A percentile compares a stretch with the other conserved stretches of the same genome.
Conservation (phyloP, 2,888 invertebrate species). For the Cerceris rybyensis region DNA sequence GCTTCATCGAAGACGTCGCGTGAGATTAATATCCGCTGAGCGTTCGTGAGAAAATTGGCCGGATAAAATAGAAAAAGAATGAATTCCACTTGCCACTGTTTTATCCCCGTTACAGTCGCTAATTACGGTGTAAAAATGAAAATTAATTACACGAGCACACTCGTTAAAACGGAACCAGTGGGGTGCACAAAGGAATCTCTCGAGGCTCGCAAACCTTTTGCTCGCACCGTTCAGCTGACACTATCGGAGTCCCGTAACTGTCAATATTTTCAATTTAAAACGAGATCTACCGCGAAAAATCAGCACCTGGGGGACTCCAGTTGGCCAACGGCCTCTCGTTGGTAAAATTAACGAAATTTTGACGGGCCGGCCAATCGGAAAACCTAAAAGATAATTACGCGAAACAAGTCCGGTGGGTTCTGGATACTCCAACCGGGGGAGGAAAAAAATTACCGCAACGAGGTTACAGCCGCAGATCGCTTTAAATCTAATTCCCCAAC, state of each 20-base stretch:
- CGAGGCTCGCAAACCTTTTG: conserved; percentile 13
- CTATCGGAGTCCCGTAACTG: conserved; percentile 5
- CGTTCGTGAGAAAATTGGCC: background rate
- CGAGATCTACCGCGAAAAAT: conserved; percentile 11
- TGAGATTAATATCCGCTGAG: no score
- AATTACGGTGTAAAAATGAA: conserved; percentile 8
- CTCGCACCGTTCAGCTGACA: background rate
- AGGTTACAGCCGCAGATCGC: conserved; percentile 61
- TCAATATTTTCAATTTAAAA: conserved; percentile 4
- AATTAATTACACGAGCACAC: conserved; percentile 6
- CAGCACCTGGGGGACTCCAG: background rate
- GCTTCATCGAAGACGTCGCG: no score
- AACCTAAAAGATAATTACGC: conserved; percentile 46
- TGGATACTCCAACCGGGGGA: conserved; percentile 1
- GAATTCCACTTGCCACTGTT: background rate
- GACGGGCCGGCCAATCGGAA: conserved; percentile 23
- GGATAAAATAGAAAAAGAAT: background rate
- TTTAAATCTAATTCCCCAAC: conserved; percentile 61
- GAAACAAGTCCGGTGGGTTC: conserved; percentile 12
- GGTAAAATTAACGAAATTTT: conserved; percentile 18
- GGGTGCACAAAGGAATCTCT: conserved; percentile 10
- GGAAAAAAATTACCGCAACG: conserved; percentile 63
- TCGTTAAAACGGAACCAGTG: conserved; percentile 9
- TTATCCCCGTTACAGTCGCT: conserved; percentile 1
- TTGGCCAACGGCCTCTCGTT: background rate